phyloP scores from a whole-genome alignment of 2,888 invertebrate genomes.

The Hydroisotoma schaefferi region DNA sequence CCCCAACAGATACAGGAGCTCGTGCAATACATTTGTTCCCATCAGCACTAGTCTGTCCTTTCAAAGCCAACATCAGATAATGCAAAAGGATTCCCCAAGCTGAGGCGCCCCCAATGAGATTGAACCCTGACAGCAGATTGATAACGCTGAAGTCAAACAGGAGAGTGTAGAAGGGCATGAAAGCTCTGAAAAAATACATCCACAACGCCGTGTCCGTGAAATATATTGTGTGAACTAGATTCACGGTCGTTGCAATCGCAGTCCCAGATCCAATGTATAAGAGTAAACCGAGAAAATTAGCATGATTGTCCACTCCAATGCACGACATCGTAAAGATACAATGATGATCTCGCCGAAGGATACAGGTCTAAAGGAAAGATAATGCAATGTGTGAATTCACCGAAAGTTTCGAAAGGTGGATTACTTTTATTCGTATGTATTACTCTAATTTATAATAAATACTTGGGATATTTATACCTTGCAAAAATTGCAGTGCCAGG shows the following conservation, averaged over 20 bases:
- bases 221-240: conserved; percentile 18
- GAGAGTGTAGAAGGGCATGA: conserved; percentile 37
- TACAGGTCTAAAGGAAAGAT: conserved; percentile 17
- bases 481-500: conserved; percentile 45
- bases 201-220: conserved; percentile 18
- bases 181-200: conserved; percentile 30
- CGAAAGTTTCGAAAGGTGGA: no score
- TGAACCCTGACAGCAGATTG: conserved; percentile 26
- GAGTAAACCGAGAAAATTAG: conserved; percentile 42
- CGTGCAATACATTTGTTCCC: conserved; percentile 15
- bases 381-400: background rate
- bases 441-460: background rate
- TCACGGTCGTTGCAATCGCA: conserved; percentile 11
- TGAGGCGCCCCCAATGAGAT: conserved; percentile 30
- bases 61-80: conserved; percentile 30
- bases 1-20: background rate
- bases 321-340: conserved; percentile 43
- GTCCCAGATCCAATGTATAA: conserved; percentile 38
- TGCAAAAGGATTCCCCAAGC: conserved; percentile 31
- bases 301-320: conserved; percentile 46
- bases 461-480: conserved; percentile 10
- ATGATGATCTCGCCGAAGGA: conserved; percentile 44
- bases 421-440: no score
- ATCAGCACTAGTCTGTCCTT: conserved; percentile 32
- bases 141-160: conserved; percentile 33